Evolutionary conservation across 2,113 vertebrate genomes (phyloP).

Genomic region (Limanda limanda): DNA sequence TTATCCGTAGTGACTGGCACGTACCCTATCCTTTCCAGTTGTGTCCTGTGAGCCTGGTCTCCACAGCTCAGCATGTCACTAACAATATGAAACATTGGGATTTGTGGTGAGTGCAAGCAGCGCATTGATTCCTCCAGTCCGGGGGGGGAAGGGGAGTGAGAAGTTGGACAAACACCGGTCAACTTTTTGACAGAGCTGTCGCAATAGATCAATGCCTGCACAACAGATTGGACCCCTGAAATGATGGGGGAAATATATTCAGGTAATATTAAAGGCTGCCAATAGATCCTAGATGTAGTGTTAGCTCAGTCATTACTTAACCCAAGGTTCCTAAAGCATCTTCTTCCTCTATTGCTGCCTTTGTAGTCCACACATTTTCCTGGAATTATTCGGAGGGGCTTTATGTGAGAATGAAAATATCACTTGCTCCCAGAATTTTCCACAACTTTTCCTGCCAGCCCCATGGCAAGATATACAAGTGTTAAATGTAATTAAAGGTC

Average conservation of each 20-base stretch:
- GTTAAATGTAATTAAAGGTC: too few species aligned
- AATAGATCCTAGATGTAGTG: too few species aligned
- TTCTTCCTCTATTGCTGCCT: too few species aligned
- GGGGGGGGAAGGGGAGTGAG: neutral
- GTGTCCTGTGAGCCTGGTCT: conserved; percentile 16
- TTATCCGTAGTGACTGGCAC: conserved; percentile 34
- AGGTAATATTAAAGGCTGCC: neutral
- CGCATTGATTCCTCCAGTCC: neutral
- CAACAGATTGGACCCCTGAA: neutral
- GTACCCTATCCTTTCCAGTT: conserved; percentile 1
- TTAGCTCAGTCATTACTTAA: too few species aligned
- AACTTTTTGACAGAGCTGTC: conserved; percentile 1
- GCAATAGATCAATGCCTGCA: neutral
- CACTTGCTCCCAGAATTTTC: too few species aligned
- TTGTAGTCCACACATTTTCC: too few species aligned
- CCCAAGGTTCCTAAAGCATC: too few species aligned
- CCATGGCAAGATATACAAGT: too few species aligned
- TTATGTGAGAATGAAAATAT: too few species aligned
- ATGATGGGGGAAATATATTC: too few species aligned
- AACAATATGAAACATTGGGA: conserved; percentile 21
- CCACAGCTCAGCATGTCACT: conserved; percentile 25
- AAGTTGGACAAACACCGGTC: neutral
- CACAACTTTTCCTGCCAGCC: too few species aligned
- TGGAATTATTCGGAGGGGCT: too few species aligned
- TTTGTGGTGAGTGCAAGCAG: conserved; percentile 21